Percentiles rank a stretch among this genome's conserved stretches.
Conservation (phyloP, 2,113 vertebrate species). For the Cephalopholis sonnerati region DNA sequence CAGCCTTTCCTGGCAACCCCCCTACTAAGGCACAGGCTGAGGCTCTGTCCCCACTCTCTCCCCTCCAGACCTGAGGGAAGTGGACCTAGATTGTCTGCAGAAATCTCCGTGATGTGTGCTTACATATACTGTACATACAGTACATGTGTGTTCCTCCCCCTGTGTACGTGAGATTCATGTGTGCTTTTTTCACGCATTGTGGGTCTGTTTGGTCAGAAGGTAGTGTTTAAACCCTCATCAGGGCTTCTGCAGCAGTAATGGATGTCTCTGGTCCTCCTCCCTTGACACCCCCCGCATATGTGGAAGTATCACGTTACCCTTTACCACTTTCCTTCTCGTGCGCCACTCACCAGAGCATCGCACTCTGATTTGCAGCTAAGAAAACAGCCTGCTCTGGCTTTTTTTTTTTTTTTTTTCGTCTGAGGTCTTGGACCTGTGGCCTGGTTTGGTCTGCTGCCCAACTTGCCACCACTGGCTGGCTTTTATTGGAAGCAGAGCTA, state of each 20-base stretch:
- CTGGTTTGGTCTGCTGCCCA: constrained; percentile 72
- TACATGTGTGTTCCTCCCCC: background rate
- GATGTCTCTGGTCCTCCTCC: constrained; percentile 73
- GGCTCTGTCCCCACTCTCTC: background rate
- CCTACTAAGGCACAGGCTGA: constrained; percentile 4
- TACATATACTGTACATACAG: constrained; percentile 2
- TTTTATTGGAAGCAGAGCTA: constrained; percentile 83
- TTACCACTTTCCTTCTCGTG: constrained; percentile 69
- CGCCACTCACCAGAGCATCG: constrained; percentile 65
- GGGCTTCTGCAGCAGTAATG: constrained; percentile 72
- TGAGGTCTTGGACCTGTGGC: constrained; percentile 75
- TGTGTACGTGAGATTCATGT: constrained; percentile 35
- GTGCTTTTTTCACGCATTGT: constrained; percentile 37
- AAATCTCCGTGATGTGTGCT: background rate
- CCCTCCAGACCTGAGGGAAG: constrained; percentile 32
- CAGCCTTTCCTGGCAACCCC: constrained; percentile 31
- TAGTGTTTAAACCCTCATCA: constrained; percentile 84
- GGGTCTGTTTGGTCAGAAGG: constrained; percentile 81
- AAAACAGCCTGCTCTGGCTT: constrained; percentile 70
- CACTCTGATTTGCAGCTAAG: constrained; percentile 78
- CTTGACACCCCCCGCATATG: constrained; percentile 76
- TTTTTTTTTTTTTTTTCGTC: background rate
- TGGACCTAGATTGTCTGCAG: background rate
- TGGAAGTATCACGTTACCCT: constrained; percentile 83
- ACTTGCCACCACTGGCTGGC: constrained; percentile 70